These are phyloP conservation scores for Eurosta solidaginis DNA, from an alignment of 1,140 invertebrate genomes.

Conservation along the genomic window DNA sequence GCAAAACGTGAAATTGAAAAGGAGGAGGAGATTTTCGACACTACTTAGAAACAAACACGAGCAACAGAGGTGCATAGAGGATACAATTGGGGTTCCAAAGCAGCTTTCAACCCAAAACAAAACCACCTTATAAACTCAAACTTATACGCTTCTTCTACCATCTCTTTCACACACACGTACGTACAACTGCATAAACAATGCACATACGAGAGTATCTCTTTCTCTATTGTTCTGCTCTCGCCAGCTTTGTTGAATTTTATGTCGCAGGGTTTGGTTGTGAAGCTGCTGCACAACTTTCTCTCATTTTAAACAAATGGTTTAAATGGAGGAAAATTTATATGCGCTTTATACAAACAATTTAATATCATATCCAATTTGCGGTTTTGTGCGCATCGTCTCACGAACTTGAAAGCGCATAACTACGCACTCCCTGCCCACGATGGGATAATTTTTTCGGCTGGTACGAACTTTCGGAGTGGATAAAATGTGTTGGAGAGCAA, in stretches of 20 bases:
- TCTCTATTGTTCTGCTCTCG: neutral
- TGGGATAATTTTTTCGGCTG: neutral
- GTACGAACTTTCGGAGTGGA: neutral
- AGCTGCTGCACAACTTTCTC: constrained; percentile 34
- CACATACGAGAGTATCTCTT: neutral
- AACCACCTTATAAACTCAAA: neutral
- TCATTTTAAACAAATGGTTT: constrained; percentile 49
- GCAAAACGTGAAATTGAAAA: neutral
- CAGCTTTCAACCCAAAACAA: neutral
- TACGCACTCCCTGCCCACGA: neutral
- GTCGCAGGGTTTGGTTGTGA: neutral
- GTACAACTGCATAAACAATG: too few species aligned
- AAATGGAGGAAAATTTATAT: constrained; percentile 60
- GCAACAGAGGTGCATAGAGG: neutral
- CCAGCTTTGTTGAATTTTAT: neutral
- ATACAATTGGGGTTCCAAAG: neutral
- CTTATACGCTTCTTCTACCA: neutral
- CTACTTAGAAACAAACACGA: constrained; percentile 4
- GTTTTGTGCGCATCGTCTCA: constrained; percentile 56
- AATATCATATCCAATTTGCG: constrained; percentile 61
- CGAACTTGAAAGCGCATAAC: neutral
- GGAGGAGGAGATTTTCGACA: constrained; percentile 6
- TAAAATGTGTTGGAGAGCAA: neutral
- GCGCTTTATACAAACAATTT: constrained; percentile 60
- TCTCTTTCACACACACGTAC: constrained; percentile 8